Conservation (phyloP, 2,797 vertebrate genomes). For the Oreochromis mossambicus region DNA sequence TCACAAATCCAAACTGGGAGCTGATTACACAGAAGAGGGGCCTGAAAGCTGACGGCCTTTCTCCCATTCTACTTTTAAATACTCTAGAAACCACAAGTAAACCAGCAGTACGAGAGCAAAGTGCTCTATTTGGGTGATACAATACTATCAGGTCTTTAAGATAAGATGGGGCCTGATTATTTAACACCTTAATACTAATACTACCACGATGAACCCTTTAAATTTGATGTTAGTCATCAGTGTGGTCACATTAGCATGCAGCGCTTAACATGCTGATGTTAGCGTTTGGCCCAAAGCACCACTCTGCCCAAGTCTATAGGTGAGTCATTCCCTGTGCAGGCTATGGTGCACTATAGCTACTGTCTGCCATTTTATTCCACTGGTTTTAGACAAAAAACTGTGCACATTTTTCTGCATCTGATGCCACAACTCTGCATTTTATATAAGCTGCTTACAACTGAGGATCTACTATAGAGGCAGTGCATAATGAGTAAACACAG, state of each 20-base stretch:
- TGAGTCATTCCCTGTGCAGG: neutral
- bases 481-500: neutral
- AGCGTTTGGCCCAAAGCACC: neutral
- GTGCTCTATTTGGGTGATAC: neutral
- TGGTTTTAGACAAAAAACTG: neutral
- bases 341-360: neutral
- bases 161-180: neutral
- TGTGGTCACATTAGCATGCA: neutral
- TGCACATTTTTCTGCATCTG: neutral
- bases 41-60: neutral
- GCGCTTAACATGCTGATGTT: neutral
- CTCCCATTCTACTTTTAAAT: neutral
- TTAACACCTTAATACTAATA: neutral
- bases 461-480: neutral
- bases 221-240: neutral
- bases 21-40: neutral
- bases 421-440: neutral
- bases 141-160: neutral
- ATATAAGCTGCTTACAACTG: neutral
- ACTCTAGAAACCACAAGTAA: neutral
- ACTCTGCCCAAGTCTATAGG: neutral
- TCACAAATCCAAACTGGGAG: neutral
- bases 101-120: neutral
- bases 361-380: neutral
- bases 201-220: neutral